phyloP scores from a whole-genome alignment of 2,888 invertebrate species.

The Branchipolynoe longqiensis region DNA sequence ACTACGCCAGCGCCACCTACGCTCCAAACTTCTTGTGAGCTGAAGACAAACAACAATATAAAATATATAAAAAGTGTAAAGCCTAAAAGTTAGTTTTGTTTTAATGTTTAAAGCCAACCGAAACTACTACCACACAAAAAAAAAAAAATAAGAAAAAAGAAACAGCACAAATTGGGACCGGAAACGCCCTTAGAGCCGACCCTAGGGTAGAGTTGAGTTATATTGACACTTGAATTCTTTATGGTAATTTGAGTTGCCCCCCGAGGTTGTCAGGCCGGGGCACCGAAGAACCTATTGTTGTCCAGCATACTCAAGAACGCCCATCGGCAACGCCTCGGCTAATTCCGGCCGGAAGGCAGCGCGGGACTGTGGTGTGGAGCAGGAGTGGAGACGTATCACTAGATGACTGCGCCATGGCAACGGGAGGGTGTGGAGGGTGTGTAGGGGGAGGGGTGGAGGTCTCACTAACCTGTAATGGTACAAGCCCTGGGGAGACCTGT shows the following conservation, averaged over 20 bases:
- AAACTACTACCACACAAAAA: no score
- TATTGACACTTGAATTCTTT: constrained; percentile 47
- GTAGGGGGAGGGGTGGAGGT: no score
- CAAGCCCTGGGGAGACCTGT: no score
- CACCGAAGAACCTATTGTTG: constrained; percentile 45
- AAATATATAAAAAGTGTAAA: no score
- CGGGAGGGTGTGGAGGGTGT: no score
- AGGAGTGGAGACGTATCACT: constrained; percentile 1
- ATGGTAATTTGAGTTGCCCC: constrained; percentile 47
- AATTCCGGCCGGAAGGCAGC: neutral
- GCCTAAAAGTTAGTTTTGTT: no score
- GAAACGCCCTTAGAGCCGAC: constrained; percentile 15
- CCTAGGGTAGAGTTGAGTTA: constrained; percentile 16
- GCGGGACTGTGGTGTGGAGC: neutral
- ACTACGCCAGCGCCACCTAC: constrained; percentile 18
- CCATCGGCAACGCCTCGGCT: constrained; percentile 43
- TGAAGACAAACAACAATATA: no score
- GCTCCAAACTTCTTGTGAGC: no score
- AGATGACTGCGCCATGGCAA: no score
- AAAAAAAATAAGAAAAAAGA: no score
- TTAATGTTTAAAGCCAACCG: no score
- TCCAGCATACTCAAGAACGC: constrained; percentile 12
- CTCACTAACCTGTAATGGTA: no score
- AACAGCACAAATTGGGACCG: constrained; percentile 43
- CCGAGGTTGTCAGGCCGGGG: neutral